Base-by-base conservation (phyloP, 2,797 vertebrate species). In the Podarcis siculus region DNA sequence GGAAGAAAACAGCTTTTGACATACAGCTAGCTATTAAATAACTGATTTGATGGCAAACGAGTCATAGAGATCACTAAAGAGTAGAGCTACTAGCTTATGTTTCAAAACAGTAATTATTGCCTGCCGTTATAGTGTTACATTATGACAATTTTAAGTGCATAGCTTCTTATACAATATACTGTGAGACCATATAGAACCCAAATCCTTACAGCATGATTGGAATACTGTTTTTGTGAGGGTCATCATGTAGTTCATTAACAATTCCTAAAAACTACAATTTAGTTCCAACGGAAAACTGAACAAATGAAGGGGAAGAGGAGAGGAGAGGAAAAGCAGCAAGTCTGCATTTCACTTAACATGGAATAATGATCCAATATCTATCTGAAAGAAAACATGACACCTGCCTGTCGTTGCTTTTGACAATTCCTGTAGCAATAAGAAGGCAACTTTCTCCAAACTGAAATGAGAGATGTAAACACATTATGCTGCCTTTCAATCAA, bases 21-120 rank as follows among this genome's bases (percentile, higher is more conserved):
- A 49, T 79, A 83, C 90, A 89, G 77, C 81, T 82, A 76, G 80
- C 25, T 89, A 32, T 91, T 87, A 77, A 79, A 82, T 73, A 83
- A 35, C 83, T 27, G 85, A 15, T 91, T 93, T 90, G 67, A 91
- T 88, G 86, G 69, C 79, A 92, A 91, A 81, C 23, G 67, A 94
- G 85, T 88, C 58, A 67, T 64, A 86, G 21, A 84, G 77, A 82
- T 87, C 1, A 0, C 61, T 25, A 66, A 10, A 13, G 27, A 78
- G 75, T 78, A 90, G 0, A 7, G 88, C 81, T 82, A 92, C 25
- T 93, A 30, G 2, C 45, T 86, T 87, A 91, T 71, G 83, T 87
- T 93, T 94, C n/a, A 89, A 91, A 93, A 90, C 80, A 80, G 92
- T 82, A 82, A 91, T 93, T 86, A 91, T 92, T 79, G 89, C 93